Percentiles rank a stretch among this genome's conserved stretches.
phyloP scores from a whole-genome alignment of 2,797 vertebrate genomes.

The Hylomyscus alleni region DNA sequence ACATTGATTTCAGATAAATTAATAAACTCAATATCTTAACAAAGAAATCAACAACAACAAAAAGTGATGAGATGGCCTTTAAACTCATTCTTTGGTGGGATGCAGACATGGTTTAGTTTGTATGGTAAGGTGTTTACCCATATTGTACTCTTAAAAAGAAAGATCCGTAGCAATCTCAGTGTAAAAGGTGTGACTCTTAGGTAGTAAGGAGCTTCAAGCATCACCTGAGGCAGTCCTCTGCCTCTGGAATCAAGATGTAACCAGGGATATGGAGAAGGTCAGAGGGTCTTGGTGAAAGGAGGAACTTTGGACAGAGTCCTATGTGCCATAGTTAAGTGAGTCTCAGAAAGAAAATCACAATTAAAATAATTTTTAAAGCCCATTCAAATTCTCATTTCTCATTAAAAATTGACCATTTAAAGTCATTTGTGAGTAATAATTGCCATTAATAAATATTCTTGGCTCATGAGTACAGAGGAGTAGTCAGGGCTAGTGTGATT shows the following conservation, averaged over 20 bases:
- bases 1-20: background rate
- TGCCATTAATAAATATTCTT: background rate
- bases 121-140: background rate
- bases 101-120: background rate
- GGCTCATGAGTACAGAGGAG: background rate
- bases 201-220: background rate
- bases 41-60: background rate
- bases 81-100: background rate
- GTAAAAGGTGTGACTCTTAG: background rate
- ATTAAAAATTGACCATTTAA: background rate
- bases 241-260: background rate
- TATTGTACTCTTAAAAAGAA: background rate
- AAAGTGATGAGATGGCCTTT: background rate
- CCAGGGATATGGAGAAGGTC: too few relatives aligned
- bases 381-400: background rate
- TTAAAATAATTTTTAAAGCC: background rate
- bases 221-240: background rate
- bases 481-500: background rate
- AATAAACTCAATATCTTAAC: background rate
- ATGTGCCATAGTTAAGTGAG: background rate
- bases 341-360: background rate
- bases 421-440: background rate
- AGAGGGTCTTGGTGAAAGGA: background rate
- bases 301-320: background rate
- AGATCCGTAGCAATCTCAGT: background rate